Evolutionary conservation across 2,113 vertebrate genomes (phyloP).

Genomic region (Carollia perspicillata): DNA sequence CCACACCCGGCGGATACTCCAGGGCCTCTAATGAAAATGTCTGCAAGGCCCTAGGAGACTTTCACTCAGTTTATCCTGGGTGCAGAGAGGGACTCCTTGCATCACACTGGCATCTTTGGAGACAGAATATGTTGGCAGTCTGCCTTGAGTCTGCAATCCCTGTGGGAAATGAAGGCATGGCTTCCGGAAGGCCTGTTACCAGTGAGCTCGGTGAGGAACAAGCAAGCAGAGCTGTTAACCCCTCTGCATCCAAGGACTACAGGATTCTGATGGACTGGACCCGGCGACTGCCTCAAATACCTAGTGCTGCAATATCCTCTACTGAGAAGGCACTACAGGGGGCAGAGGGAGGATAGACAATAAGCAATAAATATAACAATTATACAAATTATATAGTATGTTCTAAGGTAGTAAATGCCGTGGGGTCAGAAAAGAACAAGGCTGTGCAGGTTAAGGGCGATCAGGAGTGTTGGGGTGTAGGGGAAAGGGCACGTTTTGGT

Average conservation of each 20-base stretch:
- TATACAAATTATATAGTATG: background rate
- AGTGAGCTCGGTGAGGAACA: background rate
- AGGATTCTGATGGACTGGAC: background rate
- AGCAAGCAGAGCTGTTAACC: background rate
- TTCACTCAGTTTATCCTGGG: background rate
- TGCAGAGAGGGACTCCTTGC: background rate
- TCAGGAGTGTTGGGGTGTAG: background rate
- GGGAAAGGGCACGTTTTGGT: background rate
- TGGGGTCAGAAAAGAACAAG: background rate
- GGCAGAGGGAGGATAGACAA: background rate
- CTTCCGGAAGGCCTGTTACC: background rate
- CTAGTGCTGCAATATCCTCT: background rate
- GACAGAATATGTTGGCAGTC: conserved; percentile 14
- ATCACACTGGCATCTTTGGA: background rate
- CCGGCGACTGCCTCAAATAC: background rate
- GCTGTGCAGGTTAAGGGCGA: background rate
- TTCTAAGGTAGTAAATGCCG: background rate
- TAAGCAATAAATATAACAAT: background rate
- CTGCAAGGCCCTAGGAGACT: background rate
- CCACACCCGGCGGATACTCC: background rate
- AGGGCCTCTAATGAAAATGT: background rate
- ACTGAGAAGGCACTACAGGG: background rate
- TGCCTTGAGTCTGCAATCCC: background rate
- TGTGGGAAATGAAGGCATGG: conserved; percentile 20
- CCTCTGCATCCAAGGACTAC: background rate